Evolutionary conservation across 2,113 vertebrate species (phyloP), one percentile per base, ranked within the genome.

Genomic region (Danionella cerebrum): DNA sequence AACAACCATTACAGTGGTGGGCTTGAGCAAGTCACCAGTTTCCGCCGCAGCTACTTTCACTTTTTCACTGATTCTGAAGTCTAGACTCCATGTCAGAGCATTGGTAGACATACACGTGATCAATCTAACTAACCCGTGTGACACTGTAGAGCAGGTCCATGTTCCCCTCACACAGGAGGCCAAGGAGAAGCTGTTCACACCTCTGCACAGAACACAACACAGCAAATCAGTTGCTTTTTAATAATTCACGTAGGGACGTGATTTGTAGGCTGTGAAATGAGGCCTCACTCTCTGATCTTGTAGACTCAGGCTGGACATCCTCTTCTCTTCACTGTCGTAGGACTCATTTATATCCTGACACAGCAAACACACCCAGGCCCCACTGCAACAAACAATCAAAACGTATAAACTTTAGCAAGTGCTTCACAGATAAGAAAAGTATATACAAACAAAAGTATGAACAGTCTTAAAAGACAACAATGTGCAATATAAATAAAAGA

Each of bases 141-240:
- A 5, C 27, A 12, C 6, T 64, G 42, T 70, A 64, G 8, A 82
- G 65, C 12, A 76, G 22, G 44, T 36, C 33, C 19, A 59, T 58
- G 25, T 67, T 33, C 7, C 72, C 57, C 10, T 76, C 63, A 66
- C 81, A 83, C 55, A 75, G 67, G 18, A 83, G 54, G 41, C 35
- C 51, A 2, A 80, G 70, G 13, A 83, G 18, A 27, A 83, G 73
- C 57, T 79, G 74, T 41, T 83, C 81, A 71, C 81, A 83, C 52
- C 59, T 80, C 81, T 83, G 50, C 47, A 35, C 42, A 67, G 52
- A 31, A 72, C 18, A 22, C 1, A 10, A n/a, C 4, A 57, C 13
- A 33, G 9, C 1, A 33, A 33, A 33, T 33, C 5, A 31, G 8
- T 18, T 6, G 18, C 10, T 3, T 29, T 4, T 19, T 39, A 14